These are phyloP conservation scores for Forbesichthys papilliferus DNA, from an alignment of 2,113 vertebrate species.

Conservation along the genomic window DNA sequence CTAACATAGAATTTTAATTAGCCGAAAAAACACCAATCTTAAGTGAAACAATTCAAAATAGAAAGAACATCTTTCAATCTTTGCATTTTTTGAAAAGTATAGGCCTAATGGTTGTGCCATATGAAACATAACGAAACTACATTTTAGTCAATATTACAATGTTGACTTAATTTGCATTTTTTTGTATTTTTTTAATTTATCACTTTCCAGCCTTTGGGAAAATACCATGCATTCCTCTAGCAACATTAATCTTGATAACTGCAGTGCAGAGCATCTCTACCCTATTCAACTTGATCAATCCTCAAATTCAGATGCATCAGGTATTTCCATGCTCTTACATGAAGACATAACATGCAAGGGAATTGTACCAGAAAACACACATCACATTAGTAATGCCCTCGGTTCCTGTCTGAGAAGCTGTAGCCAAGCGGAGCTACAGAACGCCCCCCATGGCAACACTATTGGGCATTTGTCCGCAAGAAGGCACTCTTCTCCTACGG, in stretches of 20 bases:
- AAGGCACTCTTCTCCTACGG: constrained; percentile 17
- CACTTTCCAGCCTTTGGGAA: constrained; percentile 54
- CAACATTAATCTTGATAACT: constrained; percentile 45
- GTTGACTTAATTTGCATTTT: too few relatives aligned
- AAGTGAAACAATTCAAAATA: neutral
- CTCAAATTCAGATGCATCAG: constrained; percentile 46
- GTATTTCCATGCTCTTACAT: constrained; percentile 65
- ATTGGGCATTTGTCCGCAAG: constrained; percentile 40
- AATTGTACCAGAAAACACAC: constrained; percentile 47
- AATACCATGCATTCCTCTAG: constrained; percentile 45
- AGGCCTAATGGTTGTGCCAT: neutral
- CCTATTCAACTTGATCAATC: constrained; percentile 53
- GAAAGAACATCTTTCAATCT: neutral
- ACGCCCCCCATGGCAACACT: constrained; percentile 33
- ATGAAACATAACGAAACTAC: neutral
- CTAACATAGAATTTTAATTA: too few relatives aligned
- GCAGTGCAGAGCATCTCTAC: constrained; percentile 49
- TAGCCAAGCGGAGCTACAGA: constrained; percentile 40
- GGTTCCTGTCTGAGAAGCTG: constrained; percentile 43
- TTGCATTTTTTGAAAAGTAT: neutral
- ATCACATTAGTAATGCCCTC: constrained; percentile 53
- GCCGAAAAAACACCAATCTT: too few relatives aligned
- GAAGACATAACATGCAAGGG: constrained; percentile 50
- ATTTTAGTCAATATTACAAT: too few relatives aligned
- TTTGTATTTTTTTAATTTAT: too few relatives aligned